phyloP scores from a whole-genome alignment of 2,888 invertebrate genomes.

The Synergus gifuensis region DNA sequence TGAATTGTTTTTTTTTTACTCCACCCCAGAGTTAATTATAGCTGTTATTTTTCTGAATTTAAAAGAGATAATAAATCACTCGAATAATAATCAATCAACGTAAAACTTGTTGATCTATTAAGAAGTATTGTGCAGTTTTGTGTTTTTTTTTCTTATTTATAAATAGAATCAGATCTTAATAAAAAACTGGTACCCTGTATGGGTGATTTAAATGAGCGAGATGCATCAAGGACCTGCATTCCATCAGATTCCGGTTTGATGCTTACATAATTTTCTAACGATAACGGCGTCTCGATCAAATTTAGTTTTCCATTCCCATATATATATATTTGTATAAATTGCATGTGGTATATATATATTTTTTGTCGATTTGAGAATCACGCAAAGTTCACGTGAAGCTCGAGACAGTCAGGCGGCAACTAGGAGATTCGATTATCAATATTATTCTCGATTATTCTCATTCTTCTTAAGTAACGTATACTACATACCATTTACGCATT shows the following conservation, averaged over 20 bases:
- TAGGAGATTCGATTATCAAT: conserved; percentile 24
- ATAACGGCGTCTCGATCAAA: background rate
- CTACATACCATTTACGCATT: conserved; percentile 20
- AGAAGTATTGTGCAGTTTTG: background rate
- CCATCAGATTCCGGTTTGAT: conserved; percentile 30
- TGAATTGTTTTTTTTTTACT: too few relatives aligned
- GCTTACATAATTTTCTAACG: conserved; percentile 3
- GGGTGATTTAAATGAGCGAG: conserved; percentile 9
- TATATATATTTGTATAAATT: too few relatives aligned
- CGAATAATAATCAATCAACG: background rate
- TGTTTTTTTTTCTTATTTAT: background rate
- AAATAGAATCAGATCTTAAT: conserved; percentile 9
- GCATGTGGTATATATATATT: background rate
- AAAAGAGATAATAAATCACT: too few relatives aligned
- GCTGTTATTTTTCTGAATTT: too few relatives aligned
- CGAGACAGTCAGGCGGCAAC: conserved; percentile 23
- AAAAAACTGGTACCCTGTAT: background rate
- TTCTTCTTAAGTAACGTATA: background rate
- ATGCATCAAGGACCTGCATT: conserved; percentile 1
- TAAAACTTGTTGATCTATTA: background rate
- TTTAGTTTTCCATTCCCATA: background rate
- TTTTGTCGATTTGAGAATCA: conserved; percentile 12
- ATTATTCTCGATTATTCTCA: conserved; percentile 28
- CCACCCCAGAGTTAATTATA: too few relatives aligned
- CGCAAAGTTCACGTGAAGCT: conserved; percentile 32